phyloP scores from a whole-genome alignment of 2,113 vertebrate species.

The Tiliqua scincoides region DNA sequence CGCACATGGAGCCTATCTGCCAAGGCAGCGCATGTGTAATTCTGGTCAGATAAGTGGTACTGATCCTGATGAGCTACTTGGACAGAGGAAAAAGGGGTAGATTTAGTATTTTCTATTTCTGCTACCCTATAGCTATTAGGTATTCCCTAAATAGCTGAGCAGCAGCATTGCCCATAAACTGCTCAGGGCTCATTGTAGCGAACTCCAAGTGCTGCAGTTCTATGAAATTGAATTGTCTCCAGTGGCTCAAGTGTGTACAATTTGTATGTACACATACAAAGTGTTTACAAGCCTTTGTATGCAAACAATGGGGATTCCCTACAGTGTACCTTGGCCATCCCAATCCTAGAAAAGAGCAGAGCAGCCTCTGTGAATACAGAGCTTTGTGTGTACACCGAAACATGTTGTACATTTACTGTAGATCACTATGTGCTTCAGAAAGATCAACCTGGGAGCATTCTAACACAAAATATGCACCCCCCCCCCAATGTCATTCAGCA shows the following conservation, averaged over 20 bases:
- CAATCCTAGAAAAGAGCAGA: background rate
- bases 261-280: background rate
- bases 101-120: background rate
- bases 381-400: background rate
- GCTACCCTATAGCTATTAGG: too few relatives aligned
- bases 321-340: background rate
- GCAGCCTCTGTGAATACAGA: background rate
- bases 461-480: background rate
- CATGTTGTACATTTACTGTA: background rate
- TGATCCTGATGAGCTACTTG: background rate
- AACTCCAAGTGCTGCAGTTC: background rate
- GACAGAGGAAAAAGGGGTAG: background rate
- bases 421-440: background rate
- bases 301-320: background rate
- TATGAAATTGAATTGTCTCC: background rate
- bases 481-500: too few relatives aligned
- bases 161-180: background rate
- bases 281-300: too few relatives aligned
- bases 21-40: background rate
- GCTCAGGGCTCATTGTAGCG: background rate
- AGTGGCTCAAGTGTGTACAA: background rate
- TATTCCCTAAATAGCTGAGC: background rate
- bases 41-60: background rate
- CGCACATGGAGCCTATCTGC: background rate
- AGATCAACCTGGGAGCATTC: background rate